A percentile compares a stretch with the other conserved stretches of the same genome.
Conservation (phyloP, 2,797 vertebrate species). For the Enteromius trimaculatus region DNA sequence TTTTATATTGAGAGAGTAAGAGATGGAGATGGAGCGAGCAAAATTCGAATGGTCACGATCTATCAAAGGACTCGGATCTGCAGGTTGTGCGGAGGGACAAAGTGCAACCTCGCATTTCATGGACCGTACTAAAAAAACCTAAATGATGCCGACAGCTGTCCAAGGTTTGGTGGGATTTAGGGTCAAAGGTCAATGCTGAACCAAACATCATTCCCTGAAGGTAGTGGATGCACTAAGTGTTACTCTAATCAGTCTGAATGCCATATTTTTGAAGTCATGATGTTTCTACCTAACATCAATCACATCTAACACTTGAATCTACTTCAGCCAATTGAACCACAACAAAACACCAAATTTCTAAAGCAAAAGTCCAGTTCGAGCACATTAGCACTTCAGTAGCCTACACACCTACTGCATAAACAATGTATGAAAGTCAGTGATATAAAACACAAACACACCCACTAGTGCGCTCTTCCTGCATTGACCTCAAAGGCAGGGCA, state of each 20-base stretch:
- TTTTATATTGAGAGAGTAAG: constrained; percentile 49
- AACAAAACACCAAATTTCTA: not conserved
- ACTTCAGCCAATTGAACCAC: not conserved
- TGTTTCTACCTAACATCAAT: not conserved
- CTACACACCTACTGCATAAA: constrained; percentile 20
- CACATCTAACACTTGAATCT: not conserved
- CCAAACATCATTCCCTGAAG: constrained; percentile 9
- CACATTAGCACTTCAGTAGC: constrained; percentile 4
- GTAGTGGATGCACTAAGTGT: not conserved
- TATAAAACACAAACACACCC: constrained; percentile 26
- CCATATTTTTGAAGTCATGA: not conserved
- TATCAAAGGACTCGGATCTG: constrained; percentile 26
- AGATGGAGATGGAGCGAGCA: constrained; percentile 31
- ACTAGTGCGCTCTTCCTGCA: constrained; percentile 5
- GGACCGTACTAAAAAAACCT: constrained; percentile 10
- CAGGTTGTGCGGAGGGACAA: not conserved
- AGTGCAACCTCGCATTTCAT: not conserved
- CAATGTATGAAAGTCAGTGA: constrained; percentile 19
- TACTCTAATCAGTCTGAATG: constrained; percentile 17
- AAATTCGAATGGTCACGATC: constrained; percentile 40
- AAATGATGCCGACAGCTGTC: constrained; percentile 30
- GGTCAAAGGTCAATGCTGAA: constrained; percentile 35
- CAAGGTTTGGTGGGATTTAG: constrained; percentile 23
- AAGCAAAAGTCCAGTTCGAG: not conserved
- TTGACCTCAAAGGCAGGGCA: constrained; percentile 55